phyloP scores from a whole-genome alignment of 2,797 vertebrate genomes.

The Coranthus polyacanthus region DNA sequence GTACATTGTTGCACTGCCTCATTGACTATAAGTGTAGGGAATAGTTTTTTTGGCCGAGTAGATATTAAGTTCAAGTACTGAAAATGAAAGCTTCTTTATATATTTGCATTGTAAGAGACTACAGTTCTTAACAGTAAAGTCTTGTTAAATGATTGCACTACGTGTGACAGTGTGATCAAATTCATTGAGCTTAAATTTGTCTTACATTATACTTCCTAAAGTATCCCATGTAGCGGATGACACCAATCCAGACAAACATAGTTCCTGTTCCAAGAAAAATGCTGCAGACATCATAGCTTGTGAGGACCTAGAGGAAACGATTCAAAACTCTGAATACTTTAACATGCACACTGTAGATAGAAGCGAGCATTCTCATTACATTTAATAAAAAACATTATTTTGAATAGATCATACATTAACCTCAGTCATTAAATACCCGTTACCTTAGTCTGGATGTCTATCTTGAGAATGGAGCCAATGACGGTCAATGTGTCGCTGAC shows the following conservation, averaged over 20 bases:
- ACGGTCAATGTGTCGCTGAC: slow-evolving; percentile 90
- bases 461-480: slow-evolving; percentile 93
- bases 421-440: neutral
- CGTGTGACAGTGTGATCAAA: neutral
- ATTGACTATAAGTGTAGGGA: neutral
- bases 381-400: too few relatives aligned
- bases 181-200: neutral
- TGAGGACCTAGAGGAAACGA: slow-evolving; percentile 82
- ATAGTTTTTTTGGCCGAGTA: too few relatives aligned
- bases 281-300: slow-evolving; percentile 95
- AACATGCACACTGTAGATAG: neutral
- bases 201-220: slow-evolving; percentile 96
- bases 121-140: neutral
- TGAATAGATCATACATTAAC: neutral
- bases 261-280: slow-evolving; percentile 94
- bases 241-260: slow-evolving; percentile 96
- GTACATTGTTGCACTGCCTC: neutral
- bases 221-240: slow-evolving; percentile 94
- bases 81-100: too few relatives aligned
- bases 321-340: neutral
- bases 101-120: neutral
- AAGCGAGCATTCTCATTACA: too few relatives aligned
- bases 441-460: slow-evolving; percentile 94
- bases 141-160: neutral
- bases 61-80: neutral